Base-by-base conservation (phyloP, 2,888 invertebrate genomes). In the Sarcophaga subvicina region DNA sequence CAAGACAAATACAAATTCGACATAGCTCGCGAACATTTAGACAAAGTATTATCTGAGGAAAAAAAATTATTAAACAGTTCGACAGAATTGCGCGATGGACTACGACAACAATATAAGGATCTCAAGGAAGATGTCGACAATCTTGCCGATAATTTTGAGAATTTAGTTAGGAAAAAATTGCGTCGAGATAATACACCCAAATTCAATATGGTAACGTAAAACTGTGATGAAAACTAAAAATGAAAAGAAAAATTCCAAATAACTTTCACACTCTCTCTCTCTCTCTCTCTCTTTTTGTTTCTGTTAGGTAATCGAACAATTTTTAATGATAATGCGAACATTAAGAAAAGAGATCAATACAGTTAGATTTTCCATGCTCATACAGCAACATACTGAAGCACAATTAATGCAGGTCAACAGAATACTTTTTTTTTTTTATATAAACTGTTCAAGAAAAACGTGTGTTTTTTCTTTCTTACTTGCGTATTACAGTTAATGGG, bases 401-500 rank as follows among this genome's bases (percentile, higher is more conserved):
- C 45, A n/a, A 0, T 22, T 84, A 4, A 37, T 2, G 14, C 64
- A 37, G 20, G 12, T 60, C 0, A 0, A 17, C 11, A 27, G 14
- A 27, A 71, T 27, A 54, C 25, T 59, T 10, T 37, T 37, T 37
- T 27, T 27, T 37, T 0, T 37, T 10, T 37, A 37, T 37, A 10
- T 2, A 10, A 37, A 10, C 37, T 37, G 37, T 37, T 37, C 37
- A 37, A 37, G 37, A 37, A 37, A 37, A 37, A 37, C 37, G 37
- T 8, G 37, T 8, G 0, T 20, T 62, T 22, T 62, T 11, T n/a
- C 4, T 62, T 62, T 62, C 2, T 22, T 22, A 20, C 22, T 20
- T 20, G 62, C 2, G 10, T 0, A 66, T 25, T 62, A 3, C 27
- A 93, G 93, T 89, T 89, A 90, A 89, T 91, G 0, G 71, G 22